Percentiles rank a stretch among this genome's conserved stretches.
phyloP scores from a whole-genome alignment of 2,888 invertebrate species.

The Cyrtodaria siliqua region DNA sequence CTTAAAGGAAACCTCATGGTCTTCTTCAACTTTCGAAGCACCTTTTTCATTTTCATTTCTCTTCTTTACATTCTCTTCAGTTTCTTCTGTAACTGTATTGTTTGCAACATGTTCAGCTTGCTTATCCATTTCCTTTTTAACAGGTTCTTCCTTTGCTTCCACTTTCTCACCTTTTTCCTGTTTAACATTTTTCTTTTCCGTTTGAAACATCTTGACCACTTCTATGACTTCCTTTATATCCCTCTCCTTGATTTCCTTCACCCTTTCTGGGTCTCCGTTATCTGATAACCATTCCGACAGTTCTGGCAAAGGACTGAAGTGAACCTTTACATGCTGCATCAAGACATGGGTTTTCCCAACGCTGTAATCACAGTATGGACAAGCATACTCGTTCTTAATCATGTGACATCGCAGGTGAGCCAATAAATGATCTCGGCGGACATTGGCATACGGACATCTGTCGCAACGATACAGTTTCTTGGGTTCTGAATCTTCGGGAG shows the following conservation, averaged over 20 bases:
- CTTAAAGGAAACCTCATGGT: slow-evolving; percentile 17
- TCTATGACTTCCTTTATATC: slow-evolving; percentile 77
- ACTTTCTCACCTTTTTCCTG: neutral
- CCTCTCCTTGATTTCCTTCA: slow-evolving; percentile 73
- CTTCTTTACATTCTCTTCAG: neutral
- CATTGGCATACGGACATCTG: slow-evolving; percentile 93
- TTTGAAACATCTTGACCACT: slow-evolving; percentile 67
- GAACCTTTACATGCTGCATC: slow-evolving; percentile 92
- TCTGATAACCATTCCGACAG: slow-evolving; percentile 80
- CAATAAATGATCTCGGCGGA: slow-evolving; percentile 90
- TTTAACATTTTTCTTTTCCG: slow-evolving; percentile 45
- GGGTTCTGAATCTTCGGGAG: slow-evolving; percentile 84
- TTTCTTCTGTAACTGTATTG: neutral
- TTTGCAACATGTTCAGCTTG: neutral
- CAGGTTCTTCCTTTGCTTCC: neutral
- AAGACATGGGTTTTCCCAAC: slow-evolving; percentile 91
- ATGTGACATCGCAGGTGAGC: slow-evolving; percentile 93
- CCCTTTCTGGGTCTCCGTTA: slow-evolving; percentile 77
- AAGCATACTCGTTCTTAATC: slow-evolving; percentile 89
- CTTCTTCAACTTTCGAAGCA: neutral
- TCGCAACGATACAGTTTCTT: slow-evolving; percentile 90
- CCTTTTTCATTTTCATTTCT: neutral
- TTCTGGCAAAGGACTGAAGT: slow-evolving; percentile 88
- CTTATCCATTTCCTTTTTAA: slow-evolving; percentile 7
- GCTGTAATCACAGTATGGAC: slow-evolving; percentile 94